phyloP scores from a whole-genome alignment of 2,888 invertebrate genomes.

The Spisula solida region DNA sequence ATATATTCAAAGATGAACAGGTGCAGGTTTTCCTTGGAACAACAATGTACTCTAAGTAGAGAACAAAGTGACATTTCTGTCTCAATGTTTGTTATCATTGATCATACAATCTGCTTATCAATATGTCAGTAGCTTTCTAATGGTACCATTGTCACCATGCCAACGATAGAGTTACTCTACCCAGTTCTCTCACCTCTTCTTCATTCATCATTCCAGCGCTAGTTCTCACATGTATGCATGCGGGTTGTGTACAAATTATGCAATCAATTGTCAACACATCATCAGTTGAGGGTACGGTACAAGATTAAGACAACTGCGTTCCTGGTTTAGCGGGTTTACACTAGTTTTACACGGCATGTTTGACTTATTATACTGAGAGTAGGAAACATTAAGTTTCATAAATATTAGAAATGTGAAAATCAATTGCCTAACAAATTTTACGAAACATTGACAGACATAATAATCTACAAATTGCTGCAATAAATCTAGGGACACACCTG shows the following conservation, averaged over 20 bases:
- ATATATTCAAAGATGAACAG: constrained; percentile 4
- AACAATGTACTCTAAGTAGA: neutral
- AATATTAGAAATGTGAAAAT: neutral
- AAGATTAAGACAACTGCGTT: neutral
- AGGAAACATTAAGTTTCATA: neutral
- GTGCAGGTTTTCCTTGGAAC: neutral
- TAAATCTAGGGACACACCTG: neutral
- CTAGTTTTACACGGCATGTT: neutral
- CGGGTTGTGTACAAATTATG: neutral
- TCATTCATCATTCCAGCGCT: neutral
- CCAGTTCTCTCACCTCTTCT: neutral
- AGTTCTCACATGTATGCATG: neutral
- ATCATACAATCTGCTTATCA: constrained; percentile 12
- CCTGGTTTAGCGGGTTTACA: neutral
- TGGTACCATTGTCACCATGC: constrained; percentile 27
- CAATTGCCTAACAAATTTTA: constrained; percentile 14
- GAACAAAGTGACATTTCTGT: constrained; percentile 10
- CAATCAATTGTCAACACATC: neutral
- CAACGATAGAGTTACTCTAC: neutral
- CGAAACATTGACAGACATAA: neutral
- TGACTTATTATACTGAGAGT: neutral
- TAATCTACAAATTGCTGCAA: neutral
- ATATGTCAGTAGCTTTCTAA: constrained; percentile 28
- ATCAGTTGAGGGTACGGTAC: neutral
- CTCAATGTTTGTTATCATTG: constrained; percentile 28